These are phyloP conservation scores for Leucozona laternaria DNA, from an alignment of 2,888 invertebrate species.

Conservation along the genomic window DNA sequence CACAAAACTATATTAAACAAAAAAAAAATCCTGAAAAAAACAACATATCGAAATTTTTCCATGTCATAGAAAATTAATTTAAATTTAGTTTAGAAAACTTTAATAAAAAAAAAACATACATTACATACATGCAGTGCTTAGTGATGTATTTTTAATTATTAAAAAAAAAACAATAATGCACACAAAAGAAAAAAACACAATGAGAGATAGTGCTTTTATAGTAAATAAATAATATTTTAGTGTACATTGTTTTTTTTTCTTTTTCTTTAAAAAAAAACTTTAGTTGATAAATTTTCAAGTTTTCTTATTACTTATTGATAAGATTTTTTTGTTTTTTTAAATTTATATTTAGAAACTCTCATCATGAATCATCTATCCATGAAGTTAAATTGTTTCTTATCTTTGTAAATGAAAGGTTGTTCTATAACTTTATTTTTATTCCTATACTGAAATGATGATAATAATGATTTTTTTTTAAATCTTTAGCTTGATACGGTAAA, in stretches of 20 bases:
- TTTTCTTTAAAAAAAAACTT: slow-evolving; percentile 13
- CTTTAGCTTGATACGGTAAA: background rate
- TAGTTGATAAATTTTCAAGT: background rate
- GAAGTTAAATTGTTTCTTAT: slow-evolving; percentile 24
- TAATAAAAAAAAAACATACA: slow-evolving; percentile 34
- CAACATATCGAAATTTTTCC: slow-evolving; percentile 47
- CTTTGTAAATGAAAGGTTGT: slow-evolving; percentile 68
- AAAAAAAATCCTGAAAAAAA: slow-evolving; percentile 17
- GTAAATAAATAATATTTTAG: slow-evolving; percentile 42
- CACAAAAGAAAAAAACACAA: slow-evolving; percentile 34
- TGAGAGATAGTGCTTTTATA: slow-evolving; percentile 13
- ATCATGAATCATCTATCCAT: slow-evolving; percentile 9
- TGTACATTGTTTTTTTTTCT: slow-evolving; percentile 29
- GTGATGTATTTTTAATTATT: slow-evolving; percentile 31
- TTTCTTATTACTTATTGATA: background rate
- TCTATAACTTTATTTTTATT: slow-evolving; percentile 19
- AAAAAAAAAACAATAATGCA: slow-evolving; percentile 33
- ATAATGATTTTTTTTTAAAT: slow-evolving; percentile 25
- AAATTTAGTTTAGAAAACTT: slow-evolving; percentile 41
- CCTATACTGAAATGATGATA: slow-evolving; percentile 57
- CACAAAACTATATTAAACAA: slow-evolving; percentile 3
- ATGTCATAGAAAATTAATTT: slow-evolving; percentile 47
- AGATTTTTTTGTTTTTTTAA: background rate
- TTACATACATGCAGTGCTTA: slow-evolving; percentile 54
- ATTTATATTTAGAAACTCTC: background rate